These are phyloP conservation scores for Dipus sagitta DNA, from an alignment of 2,797 vertebrate species.

Conservation along the genomic window DNA sequence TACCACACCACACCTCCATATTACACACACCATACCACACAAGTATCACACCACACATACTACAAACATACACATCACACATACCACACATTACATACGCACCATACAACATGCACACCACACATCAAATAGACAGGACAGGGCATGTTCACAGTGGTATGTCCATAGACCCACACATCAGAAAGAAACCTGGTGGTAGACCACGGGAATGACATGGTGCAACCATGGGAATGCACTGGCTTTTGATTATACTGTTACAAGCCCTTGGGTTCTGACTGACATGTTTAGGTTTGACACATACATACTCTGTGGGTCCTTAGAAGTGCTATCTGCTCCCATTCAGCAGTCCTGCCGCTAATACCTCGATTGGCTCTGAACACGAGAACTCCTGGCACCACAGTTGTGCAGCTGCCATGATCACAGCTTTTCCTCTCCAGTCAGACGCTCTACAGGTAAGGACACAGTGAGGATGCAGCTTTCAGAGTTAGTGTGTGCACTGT, in stretches of 20 bases:
- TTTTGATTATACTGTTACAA: not conserved
- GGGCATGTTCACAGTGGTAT: too few species aligned
- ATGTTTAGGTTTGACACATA: not conserved
- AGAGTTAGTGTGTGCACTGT: accelerated
- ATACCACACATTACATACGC: too few species aligned
- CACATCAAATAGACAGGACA: too few species aligned
- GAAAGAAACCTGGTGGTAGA: not conserved
- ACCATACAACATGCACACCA: too few species aligned
- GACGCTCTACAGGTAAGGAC: not conserved
- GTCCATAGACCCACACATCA: not conserved
- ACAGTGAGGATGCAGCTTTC: accelerated
- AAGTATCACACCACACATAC: too few species aligned
- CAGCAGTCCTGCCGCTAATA: accelerated
- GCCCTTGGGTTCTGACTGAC: not conserved
- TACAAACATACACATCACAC: too few species aligned
- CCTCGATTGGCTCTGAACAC: not conserved
- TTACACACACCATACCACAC: too few species aligned
- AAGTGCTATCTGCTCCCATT: not conserved
- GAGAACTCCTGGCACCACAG: accelerated
- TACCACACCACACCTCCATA: too few species aligned
- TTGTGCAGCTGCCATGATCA: accelerated
- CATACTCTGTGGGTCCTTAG: too few species aligned
- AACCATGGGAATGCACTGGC: not conserved
- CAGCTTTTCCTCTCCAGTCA: accelerated
- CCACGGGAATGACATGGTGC: not conserved